phyloP scores from a whole-genome alignment of 2,888 invertebrate species.

The Parapristionchus giblindavisi region DNA sequence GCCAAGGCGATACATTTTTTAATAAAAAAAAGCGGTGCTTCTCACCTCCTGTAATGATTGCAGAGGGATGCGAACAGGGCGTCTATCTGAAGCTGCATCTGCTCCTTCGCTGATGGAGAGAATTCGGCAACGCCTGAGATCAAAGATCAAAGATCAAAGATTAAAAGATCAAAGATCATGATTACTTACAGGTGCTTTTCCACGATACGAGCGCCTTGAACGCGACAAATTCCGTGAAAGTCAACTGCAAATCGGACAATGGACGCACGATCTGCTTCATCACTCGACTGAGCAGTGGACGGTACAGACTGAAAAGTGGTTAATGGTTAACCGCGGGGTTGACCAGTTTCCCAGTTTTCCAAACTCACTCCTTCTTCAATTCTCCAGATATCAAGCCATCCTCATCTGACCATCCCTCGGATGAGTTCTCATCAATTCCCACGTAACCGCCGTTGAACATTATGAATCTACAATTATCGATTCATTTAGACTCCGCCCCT shows the following conservation, averaged over 20 bases:
- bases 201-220: slow-evolving; percentile 56
- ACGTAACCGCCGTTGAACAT: slow-evolving; percentile 60
- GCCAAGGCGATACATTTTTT: slow-evolving; percentile 7
- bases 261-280: slow-evolving; percentile 52
- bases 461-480: slow-evolving; percentile 45
- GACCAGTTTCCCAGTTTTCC: not conserved
- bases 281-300: slow-evolving; percentile 52
- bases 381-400: slow-evolving; percentile 48
- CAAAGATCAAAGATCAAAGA: not conserved
- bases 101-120: slow-evolving; percentile 45
- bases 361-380: slow-evolving; percentile 48
- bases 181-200: slow-evolving; percentile 48
- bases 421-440: slow-evolving; percentile 46
- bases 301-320: slow-evolving; percentile 50
- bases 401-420: slow-evolving; percentile 57
- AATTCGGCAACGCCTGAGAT: slow-evolving; percentile 48
- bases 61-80: slow-evolving; percentile 44
- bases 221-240: slow-evolving; percentile 51
- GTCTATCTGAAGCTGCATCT: slow-evolving; percentile 50
- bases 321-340: not conserved
- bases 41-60: slow-evolving; percentile 46
- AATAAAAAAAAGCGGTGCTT: not conserved
- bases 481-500: not conserved
- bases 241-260: slow-evolving; percentile 48
- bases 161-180: too few species aligned